phyloP scores from a whole-genome alignment of 1,140 invertebrate species.

The Hyles vespertilio region DNA sequence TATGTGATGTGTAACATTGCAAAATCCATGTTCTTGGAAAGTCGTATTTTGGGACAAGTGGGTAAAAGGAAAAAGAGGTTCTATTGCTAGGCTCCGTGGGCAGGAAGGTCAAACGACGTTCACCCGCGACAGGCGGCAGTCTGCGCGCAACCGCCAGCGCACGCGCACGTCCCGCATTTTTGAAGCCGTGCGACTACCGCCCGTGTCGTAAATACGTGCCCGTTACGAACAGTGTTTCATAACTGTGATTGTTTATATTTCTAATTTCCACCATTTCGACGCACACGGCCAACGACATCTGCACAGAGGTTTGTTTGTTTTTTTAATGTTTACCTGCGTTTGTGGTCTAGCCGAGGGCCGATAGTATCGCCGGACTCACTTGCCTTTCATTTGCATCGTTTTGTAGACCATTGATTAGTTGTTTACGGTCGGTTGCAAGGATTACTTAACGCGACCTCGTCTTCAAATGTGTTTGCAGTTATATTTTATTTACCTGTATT shows the following conservation, averaged over 20 bases:
- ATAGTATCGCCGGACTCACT: conserved; percentile 22
- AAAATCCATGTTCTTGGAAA: conserved; percentile 11
- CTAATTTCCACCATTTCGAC: conserved; percentile 40
- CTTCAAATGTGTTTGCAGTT: not conserved
- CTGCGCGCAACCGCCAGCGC: conserved; percentile 55
- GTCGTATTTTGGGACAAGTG: conserved; percentile 31
- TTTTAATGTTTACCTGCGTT: conserved; percentile 16
- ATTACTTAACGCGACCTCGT: conserved; percentile 52
- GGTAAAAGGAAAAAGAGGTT: conserved; percentile 49
- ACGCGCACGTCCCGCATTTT: conserved; percentile 46
- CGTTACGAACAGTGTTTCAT: conserved; percentile 63
- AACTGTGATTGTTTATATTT: conserved; percentile 67
- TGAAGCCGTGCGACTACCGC: conserved; percentile 29
- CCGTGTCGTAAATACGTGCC: conserved; percentile 44
- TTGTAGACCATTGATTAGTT: conserved; percentile 56
- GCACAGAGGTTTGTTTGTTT: conserved; percentile 48
- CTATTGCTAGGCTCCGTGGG: conserved; percentile 55
- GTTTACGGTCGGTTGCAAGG: conserved; percentile 52
- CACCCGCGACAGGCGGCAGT: conserved; percentile 47
- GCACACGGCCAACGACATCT: conserved; percentile 43
- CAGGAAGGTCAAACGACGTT: conserved; percentile 65
- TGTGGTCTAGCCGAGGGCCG: conserved; percentile 31
- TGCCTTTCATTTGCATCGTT: conserved; percentile 48
- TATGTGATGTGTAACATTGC: too few relatives aligned
- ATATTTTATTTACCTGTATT: conserved; percentile 1